Evolutionary conservation across 2,113 vertebrate species (phyloP).

Genomic region (Noturus placidus): DNA sequence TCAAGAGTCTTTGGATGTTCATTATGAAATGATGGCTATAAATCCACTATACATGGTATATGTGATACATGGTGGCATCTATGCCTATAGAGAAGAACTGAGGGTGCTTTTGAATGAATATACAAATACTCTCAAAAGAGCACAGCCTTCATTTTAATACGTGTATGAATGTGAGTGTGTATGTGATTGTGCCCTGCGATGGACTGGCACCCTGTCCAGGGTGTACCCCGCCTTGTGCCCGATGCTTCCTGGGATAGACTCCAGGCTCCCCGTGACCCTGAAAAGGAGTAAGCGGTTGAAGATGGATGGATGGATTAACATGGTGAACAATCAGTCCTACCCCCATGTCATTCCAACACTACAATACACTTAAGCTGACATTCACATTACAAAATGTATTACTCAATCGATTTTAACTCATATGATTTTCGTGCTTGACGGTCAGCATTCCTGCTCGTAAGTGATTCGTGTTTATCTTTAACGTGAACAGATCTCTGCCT

Average conservation of each 20-base stretch:
- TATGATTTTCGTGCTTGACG: not conserved
- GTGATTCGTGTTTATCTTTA: not conserved
- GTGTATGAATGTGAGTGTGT: too few relatives aligned
- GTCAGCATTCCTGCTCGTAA: not conserved
- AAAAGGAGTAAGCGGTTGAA: too few relatives aligned
- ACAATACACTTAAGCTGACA: not conserved
- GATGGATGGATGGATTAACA: not conserved
- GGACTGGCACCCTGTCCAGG: too few relatives aligned
- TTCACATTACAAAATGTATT: not conserved
- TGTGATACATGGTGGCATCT: not conserved
- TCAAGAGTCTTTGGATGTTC: not conserved
- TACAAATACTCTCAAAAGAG: not conserved
- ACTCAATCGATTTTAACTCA: not conserved
- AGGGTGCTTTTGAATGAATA: not conserved
- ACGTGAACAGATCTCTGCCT: not conserved
- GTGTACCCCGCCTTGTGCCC: too few relatives aligned
- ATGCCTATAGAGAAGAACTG: not conserved
- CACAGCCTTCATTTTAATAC: not conserved
- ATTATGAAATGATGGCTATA: not conserved
- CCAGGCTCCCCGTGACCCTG: too few relatives aligned
- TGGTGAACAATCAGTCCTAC: not conserved
- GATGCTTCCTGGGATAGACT: too few relatives aligned
- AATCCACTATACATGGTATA: not conserved
- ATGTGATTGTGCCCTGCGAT: too few relatives aligned
- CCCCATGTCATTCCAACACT: not conserved